Evolutionary conservation across 1,140 invertebrate species (phyloP).

Genomic region (Orchesella cincta): DNA sequence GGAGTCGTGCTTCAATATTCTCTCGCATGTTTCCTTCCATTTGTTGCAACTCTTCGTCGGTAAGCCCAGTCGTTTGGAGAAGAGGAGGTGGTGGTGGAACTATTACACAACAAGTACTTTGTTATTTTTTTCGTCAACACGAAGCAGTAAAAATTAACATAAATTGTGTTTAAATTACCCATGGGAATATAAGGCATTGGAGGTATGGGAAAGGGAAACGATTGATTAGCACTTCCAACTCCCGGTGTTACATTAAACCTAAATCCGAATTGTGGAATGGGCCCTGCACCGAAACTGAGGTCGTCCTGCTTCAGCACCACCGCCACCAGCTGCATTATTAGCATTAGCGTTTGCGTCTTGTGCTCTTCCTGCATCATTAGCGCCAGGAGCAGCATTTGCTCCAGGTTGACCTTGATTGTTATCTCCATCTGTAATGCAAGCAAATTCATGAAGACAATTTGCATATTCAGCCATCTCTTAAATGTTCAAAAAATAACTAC

Average conservation of each 20-base stretch:
- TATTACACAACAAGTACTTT: neutral
- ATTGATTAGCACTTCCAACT: neutral
- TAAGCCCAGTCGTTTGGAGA: conserved; percentile 71
- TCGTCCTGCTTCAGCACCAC: neutral
- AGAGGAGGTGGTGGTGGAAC: conserved; percentile 65
- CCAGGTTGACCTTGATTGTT: neutral
- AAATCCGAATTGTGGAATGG: conserved; percentile 18
- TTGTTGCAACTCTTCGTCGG: conserved; percentile 76
- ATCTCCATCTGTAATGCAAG: conserved; percentile 45
- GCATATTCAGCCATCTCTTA: no score
- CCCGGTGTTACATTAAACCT: neutral
- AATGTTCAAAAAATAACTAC: no score
- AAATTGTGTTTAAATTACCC: conserved; percentile 30
- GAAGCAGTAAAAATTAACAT: neutral
- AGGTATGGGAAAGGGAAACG: conserved; percentile 38
- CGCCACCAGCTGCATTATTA: neutral
- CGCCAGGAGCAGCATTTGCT: neutral
- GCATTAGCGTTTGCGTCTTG: neutral
- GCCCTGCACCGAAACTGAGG: neutral
- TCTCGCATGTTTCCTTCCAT: conserved; percentile 86
- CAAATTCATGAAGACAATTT: no score
- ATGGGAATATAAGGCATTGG: conserved; percentile 50
- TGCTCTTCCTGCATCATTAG: neutral
- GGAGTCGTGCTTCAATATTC: conserved; percentile 85
- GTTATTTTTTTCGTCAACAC: neutral